Evolutionary conservation across 1,140 invertebrate genomes (phyloP), one percentile per base, ranked within the genome.

Genomic region (Thalassaphorura encarpata): DNA sequence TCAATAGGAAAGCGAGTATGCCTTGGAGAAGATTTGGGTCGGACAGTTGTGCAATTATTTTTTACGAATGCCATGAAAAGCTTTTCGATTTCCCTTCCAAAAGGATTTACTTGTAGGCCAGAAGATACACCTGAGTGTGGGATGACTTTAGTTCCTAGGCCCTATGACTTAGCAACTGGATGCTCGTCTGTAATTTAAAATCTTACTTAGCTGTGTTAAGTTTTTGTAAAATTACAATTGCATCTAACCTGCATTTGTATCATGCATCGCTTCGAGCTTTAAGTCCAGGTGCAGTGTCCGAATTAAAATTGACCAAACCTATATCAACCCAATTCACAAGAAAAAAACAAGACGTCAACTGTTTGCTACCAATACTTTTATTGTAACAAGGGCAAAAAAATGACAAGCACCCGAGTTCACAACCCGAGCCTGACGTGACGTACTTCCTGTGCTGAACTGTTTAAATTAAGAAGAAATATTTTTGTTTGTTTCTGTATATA

Each of bases 21-120:
- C 70, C 77, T 88, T 0, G 89, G 89, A 3, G 88, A 93, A 59
- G 85, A 89, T 65, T 68, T 93, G 33, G 87, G 86, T 1, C 76
- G 76, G 56, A 87, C 87, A 80, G 71, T 87, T 48, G 62, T 87
- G 46, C 79, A 83, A 58, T 67, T 89, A 3, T 81, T 81, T 69
- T 70, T 77, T 43, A 72, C 78, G 0, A 73, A 77, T 19, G 74
- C 90, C 15, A 58, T 93, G 1, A 76, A 81, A 5, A 72, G 73
- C 11, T 87, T 83, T 66, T 68, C 70, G 16, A 29, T 83, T 31
- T 67, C 69, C 1, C 24, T 76, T 26, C 63, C 72, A 2, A 19
- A 52, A 11, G 51, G 74, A 3, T 71, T 70, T 6, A 69, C 68
- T 1, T 60, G 73, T 0, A 64, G 61, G 1, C 63, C 76, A 2